Evolutionary conservation across 2,113 vertebrate species (phyloP).

Genomic region (Lates calcarifer): DNA sequence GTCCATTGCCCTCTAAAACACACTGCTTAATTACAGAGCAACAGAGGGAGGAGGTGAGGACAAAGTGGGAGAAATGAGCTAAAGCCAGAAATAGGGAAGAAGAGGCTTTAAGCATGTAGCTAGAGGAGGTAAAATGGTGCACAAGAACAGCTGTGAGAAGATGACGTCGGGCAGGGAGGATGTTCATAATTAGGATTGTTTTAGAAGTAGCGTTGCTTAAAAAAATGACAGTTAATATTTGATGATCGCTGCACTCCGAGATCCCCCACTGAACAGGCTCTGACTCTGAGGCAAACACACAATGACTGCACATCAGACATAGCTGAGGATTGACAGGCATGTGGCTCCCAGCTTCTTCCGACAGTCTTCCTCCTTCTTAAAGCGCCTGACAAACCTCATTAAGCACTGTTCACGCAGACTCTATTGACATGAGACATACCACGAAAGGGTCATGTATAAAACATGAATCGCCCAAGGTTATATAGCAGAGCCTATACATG

Average conservation of each 20-base stretch:
- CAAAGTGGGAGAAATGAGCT: slow-evolving; percentile 54
- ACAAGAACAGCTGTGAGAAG: slow-evolving; percentile 36
- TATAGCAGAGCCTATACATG: background rate
- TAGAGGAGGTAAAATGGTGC: slow-evolving; percentile 29
- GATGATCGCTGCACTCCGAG: slow-evolving; percentile 47
- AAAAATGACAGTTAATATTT: slow-evolving; percentile 63
- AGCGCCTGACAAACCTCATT: slow-evolving; percentile 75
- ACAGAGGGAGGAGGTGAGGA: slow-evolving; percentile 56
- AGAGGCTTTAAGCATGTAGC: slow-evolving; percentile 12
- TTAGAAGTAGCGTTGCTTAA: slow-evolving; percentile 43
- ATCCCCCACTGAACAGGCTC: slow-evolving; percentile 43
- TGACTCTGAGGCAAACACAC: slow-evolving; percentile 70
- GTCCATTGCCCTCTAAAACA: slow-evolving; percentile 63
- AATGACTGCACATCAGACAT: slow-evolving; percentile 78
- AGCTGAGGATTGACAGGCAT: slow-evolving; percentile 75
- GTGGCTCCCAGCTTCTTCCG: slow-evolving; percentile 71
- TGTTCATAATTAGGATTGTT: slow-evolving; percentile 56
- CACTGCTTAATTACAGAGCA: slow-evolving; percentile 70
- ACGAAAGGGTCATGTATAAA: slow-evolving; percentile 62
- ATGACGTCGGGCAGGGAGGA: background rate
- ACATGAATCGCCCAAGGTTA: slow-evolving; percentile 57
- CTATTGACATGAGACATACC: slow-evolving; percentile 62
- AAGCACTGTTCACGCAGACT: slow-evolving; percentile 45
- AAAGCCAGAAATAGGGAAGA: slow-evolving; percentile 48
- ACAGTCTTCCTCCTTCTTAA: slow-evolving; percentile 58